These are phyloP conservation scores for Drosophila mauritiana DNA, from an alignment of 1,140 invertebrate genomes.

Conservation along the genomic window DNA sequence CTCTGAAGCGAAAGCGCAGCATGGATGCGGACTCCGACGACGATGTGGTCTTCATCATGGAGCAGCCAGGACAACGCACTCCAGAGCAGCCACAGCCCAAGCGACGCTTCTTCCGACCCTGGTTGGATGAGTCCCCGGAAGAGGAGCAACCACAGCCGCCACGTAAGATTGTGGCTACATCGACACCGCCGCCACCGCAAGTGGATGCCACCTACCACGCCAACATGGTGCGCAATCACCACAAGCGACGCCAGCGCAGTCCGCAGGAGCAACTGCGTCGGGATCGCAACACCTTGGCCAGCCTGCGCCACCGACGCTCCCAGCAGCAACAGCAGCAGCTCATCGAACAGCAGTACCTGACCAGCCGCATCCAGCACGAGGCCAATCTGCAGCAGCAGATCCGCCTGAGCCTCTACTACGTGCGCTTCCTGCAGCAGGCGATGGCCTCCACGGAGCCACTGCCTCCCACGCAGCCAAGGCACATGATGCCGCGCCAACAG, in stretches of 20 bases:
- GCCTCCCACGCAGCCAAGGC: constrained; percentile 7
- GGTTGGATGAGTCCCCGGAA: constrained; percentile 39
- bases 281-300: constrained; percentile 59
- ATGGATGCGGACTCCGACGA: constrained; percentile 52
- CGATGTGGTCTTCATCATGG: constrained; percentile 64
- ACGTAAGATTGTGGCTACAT: neutral
- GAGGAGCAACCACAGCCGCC: constrained; percentile 7
- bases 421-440: constrained; percentile 55
- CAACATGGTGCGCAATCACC: constrained; percentile 55
- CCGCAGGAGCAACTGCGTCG: constrained; percentile 62
- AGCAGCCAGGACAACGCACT: constrained; percentile 27
- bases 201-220: constrained; percentile 44
- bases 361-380: constrained; percentile 46
- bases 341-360: constrained; percentile 53
- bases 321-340: constrained; percentile 52
- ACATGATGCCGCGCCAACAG: constrained; percentile 1
- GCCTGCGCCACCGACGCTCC: constrained; percentile 49
- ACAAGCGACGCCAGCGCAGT: constrained; percentile 46
- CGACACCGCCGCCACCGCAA: constrained; percentile 4
- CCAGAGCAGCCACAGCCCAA: constrained; percentile 48
- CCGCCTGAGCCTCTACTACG: constrained; percentile 64
- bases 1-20: constrained; percentile 58
- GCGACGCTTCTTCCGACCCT: constrained; percentile 63
- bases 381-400: constrained; percentile 57
- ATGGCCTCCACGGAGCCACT: constrained; percentile 33